Evolutionary conservation across 1,140 invertebrate species (phyloP).

Genomic region (Philopotamus ludificatus): DNA sequence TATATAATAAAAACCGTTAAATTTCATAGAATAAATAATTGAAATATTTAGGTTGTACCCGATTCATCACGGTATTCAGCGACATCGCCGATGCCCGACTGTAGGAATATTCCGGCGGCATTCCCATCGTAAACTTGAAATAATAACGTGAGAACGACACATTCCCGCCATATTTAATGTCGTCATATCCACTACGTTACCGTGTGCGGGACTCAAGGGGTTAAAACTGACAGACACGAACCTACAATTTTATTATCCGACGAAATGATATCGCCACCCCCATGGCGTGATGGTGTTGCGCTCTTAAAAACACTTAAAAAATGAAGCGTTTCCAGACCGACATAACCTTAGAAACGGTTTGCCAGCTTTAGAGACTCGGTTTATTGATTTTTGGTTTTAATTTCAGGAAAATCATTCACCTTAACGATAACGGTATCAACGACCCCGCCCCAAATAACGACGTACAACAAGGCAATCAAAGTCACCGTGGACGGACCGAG

Average conservation of each 20-base stretch:
- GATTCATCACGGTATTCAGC: too few relatives aligned
- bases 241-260: constrained; percentile 28
- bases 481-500: constrained; percentile 97
- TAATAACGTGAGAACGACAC: constrained; percentile 36
- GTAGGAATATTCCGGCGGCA: too few relatives aligned
- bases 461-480: constrained; percentile 97
- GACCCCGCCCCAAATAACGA: constrained; percentile 91
- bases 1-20: too few relatives aligned
- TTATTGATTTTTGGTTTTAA: constrained; percentile 39
- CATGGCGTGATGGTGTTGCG: neutral
- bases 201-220: neutral
- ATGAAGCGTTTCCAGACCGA: constrained; percentile 1
- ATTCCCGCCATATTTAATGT: constrained; percentile 9
- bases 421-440: constrained; percentile 94
- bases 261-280: neutral
- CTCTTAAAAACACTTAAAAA: constrained; percentile 27
- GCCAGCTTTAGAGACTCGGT: too few relatives aligned
- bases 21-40: too few relatives aligned
- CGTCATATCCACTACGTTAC: constrained; percentile 4
- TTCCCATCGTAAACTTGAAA: constrained; percentile 9
- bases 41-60: too few relatives aligned
- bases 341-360: too few relatives aligned
- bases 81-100: too few relatives aligned
- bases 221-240: constrained; percentile 35
- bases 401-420: constrained; percentile 96